These are phyloP conservation scores for Drosophila leonis DNA, from an alignment of 2,888 invertebrate species.

Conservation along the genomic window DNA sequence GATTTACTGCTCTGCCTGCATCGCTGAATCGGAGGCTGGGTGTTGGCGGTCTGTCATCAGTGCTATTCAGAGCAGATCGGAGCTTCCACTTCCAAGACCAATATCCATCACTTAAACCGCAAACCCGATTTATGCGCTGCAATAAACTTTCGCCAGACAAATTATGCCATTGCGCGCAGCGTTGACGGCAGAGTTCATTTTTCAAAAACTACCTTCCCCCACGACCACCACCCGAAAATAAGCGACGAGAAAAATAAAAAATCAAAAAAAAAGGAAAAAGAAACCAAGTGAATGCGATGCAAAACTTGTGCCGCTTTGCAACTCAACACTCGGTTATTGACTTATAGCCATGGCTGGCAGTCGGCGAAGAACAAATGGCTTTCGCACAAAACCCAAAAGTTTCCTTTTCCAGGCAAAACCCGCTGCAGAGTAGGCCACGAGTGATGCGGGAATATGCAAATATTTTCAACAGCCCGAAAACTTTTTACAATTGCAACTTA, in stretches of 20 bases:
- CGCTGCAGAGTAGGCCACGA: conserved; percentile 23
- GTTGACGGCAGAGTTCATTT: conserved; percentile 62
- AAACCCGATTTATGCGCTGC: conserved; percentile 66
- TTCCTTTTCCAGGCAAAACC: conserved; percentile 16
- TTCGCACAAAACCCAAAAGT: conserved; percentile 56
- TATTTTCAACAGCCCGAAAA: conserved; percentile 60
- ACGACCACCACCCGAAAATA: conserved; percentile 15
- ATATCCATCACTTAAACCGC: conserved; percentile 46
- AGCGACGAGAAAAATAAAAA: conserved; percentile 3
- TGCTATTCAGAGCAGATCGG: conserved; percentile 39
- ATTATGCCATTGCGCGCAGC: conserved; percentile 53
- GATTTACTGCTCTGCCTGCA: conserved; percentile 62
- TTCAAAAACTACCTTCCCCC: conserved; percentile 43
- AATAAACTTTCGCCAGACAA: conserved; percentile 66
- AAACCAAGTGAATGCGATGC: background rate
- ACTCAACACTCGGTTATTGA: conserved; percentile 76
- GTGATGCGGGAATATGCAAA: conserved; percentile 65
- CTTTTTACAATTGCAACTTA: conserved; percentile 63
- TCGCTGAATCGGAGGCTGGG: conserved; percentile 11
- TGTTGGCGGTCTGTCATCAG: conserved; percentile 48
- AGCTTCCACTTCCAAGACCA: conserved; percentile 23
- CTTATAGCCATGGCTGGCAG: conserved; percentile 57
- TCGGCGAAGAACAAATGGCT: conserved; percentile 45
- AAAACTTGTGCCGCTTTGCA: conserved; percentile 66
- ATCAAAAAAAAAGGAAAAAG: background rate